phyloP scores from a whole-genome alignment of 2,113 vertebrate species.

The Hippocampus guttulatus region DNA sequence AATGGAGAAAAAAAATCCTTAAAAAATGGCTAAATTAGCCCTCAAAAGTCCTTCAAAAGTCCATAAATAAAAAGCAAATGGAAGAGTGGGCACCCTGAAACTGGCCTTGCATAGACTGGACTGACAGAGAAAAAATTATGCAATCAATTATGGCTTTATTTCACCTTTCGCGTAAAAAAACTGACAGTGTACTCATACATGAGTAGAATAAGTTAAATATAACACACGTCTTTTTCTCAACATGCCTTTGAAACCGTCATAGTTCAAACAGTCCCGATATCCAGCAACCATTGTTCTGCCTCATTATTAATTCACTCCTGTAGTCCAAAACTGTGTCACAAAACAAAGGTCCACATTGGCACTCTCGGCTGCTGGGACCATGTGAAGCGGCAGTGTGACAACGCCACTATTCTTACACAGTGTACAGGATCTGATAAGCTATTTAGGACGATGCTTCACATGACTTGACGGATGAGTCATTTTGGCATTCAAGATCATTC shows the following conservation, averaged over 20 bases:
- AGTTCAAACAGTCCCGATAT: conserved; percentile 24
- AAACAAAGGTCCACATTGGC: conserved; percentile 68
- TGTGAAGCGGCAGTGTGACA: conserved; percentile 57
- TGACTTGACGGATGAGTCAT: conserved; percentile 50
- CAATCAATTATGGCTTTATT: not conserved
- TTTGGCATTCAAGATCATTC: conserved; percentile 27
- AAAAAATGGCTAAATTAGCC: no score
- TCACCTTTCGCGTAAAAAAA: not conserved
- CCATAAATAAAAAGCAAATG: no score
- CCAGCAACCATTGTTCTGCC: conserved; percentile 52
- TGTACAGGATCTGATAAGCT: conserved; percentile 44
- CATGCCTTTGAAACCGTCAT: conserved; percentile 29
- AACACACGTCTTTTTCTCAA: conserved; percentile 4
- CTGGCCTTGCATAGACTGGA: conserved; percentile 4
- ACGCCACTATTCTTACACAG: conserved; percentile 58
- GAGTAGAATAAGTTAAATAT: conserved; percentile 38
- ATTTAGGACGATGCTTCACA: conserved; percentile 41
- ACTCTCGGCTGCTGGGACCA: conserved; percentile 41
- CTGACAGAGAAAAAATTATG: not conserved
- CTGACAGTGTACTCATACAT: conserved; percentile 12
- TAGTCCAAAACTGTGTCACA: conserved; percentile 65
- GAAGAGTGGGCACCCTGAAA: not conserved
- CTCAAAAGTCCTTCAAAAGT: no score
- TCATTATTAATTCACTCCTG: conserved; percentile 64
- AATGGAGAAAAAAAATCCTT: no score